Evolutionary conservation across 2,797 vertebrate genomes (phyloP).

Genomic region (Myotis myotis): DNA sequence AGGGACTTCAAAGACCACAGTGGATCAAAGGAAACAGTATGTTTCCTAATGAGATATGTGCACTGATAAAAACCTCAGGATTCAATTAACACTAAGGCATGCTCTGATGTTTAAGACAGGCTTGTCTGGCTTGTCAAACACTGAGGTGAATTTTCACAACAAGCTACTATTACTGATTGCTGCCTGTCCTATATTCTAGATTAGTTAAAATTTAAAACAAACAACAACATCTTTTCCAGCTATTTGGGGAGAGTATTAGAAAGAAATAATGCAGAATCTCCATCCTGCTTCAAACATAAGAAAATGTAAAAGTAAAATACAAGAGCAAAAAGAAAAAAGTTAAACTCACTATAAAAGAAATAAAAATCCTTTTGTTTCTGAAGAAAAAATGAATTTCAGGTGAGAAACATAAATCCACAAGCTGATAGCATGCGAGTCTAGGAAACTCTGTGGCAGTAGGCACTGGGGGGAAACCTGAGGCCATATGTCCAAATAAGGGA

Average conservation of each 20-base stretch:
- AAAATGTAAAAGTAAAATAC: background rate
- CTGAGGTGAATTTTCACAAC: background rate
- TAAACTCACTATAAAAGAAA: background rate
- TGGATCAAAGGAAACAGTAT: background rate
- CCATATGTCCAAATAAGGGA: background rate
- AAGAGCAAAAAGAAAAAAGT: background rate
- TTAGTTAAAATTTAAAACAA: background rate
- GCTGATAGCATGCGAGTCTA: background rate
- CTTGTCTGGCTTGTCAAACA: background rate
- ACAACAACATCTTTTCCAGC: background rate
- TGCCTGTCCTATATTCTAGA: background rate
- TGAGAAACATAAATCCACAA: background rate
- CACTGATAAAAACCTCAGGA: background rate
- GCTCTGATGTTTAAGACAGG: background rate
- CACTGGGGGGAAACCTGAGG: too few relatives aligned
- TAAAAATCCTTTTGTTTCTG: background rate
- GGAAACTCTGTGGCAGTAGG: background rate
- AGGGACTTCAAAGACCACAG: background rate
- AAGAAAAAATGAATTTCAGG: background rate
- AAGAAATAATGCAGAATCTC: background rate
- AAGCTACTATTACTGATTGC: background rate
- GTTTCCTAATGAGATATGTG: background rate
- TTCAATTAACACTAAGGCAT: background rate
- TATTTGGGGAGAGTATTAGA: background rate
- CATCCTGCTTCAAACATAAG: background rate